Conservation (phyloP, 2,888 invertebrate genomes). For the Diogma glabrata region DNA sequence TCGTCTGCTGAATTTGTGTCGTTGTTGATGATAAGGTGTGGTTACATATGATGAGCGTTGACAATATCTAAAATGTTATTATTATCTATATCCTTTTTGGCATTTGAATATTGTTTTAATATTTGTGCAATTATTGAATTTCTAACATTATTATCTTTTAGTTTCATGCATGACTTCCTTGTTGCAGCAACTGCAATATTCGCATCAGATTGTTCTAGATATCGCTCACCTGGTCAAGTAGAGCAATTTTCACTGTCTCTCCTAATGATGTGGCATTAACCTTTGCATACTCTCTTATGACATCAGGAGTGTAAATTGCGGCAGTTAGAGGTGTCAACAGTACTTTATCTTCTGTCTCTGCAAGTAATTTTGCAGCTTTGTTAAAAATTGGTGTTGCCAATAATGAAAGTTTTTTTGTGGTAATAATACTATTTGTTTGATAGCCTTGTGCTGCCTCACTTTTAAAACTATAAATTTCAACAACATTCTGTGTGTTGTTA, state of each 20-base stretch:
- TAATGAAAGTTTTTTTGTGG: neutral
- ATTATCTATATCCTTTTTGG: too few relatives aligned
- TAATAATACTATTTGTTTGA: too few relatives aligned
- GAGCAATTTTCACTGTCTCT: neutral
- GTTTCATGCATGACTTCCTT: neutral
- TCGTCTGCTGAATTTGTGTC: too few relatives aligned
- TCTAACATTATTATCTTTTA: too few relatives aligned
- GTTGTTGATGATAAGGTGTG: too few relatives aligned
- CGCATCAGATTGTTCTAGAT: neutral
- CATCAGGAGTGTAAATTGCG: neutral
- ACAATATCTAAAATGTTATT: too few relatives aligned
- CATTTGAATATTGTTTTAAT: too few relatives aligned
- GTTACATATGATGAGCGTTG: too few relatives aligned
- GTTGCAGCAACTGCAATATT: neutral
- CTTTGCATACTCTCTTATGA: neutral
- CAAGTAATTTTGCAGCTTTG: neutral
- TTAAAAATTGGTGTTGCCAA: neutral
- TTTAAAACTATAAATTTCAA: too few relatives aligned
- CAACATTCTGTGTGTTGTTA: too few relatives aligned
- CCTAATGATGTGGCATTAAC: neutral
- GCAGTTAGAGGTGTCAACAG: neutral
- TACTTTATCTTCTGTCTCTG: neutral
- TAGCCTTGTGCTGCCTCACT: too few relatives aligned
- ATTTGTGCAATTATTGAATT: too few relatives aligned
- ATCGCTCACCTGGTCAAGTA: neutral